These are phyloP conservation scores for Fistularia tabacaria DNA, from an alignment of 2,797 vertebrate genomes.

Conservation along the genomic window DNA sequence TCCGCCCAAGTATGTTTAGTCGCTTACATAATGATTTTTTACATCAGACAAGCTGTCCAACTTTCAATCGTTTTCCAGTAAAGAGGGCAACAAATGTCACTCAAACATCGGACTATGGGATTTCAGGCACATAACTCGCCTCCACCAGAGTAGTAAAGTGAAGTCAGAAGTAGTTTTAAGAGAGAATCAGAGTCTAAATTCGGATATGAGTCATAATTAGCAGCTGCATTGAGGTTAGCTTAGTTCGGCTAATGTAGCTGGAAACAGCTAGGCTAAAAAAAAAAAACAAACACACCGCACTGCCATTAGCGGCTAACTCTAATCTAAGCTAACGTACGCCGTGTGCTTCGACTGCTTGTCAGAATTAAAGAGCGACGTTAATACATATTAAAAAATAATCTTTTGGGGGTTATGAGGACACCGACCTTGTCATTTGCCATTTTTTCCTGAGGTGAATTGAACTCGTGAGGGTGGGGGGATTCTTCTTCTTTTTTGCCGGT, in stretches of 20 bases:
- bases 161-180: too few species aligned
- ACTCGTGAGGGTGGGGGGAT: background rate
- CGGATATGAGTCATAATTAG: background rate
- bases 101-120: too few species aligned
- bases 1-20: too few species aligned
- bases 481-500: constrained; percentile 4
- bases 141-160: too few species aligned
- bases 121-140: too few species aligned
- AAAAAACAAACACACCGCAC: background rate
- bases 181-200: too few species aligned
- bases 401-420: background rate
- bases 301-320: background rate
- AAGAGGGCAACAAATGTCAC: too few species aligned
- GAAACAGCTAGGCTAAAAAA: constrained; percentile 17
- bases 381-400: background rate
- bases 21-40: too few species aligned
- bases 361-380: background rate
- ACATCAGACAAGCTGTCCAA: too few species aligned
- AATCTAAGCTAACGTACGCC: background rate
- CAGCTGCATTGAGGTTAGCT: background rate
- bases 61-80: too few species aligned
- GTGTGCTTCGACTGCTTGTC: background rate
- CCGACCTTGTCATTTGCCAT: constrained; percentile 64
- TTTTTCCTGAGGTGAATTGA: background rate
- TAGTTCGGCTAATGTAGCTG: background rate